phyloP scores from a whole-genome alignment of 2,797 vertebrate genomes.

The Mus spretus region DNA sequence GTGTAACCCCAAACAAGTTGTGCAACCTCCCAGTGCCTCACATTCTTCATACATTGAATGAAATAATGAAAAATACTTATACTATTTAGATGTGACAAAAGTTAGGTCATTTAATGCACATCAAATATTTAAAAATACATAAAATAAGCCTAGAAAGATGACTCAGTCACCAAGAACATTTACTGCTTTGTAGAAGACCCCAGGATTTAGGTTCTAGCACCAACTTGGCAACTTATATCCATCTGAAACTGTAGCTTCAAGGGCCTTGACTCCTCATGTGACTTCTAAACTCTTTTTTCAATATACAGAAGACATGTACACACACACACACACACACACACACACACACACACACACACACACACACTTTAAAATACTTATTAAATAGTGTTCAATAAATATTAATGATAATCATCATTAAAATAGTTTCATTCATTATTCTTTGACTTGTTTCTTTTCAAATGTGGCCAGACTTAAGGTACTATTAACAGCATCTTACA shows the following conservation, averaged over 20 bases:
- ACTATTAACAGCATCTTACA: background rate
- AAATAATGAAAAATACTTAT: background rate
- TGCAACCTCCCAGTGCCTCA: background rate
- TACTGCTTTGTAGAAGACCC: background rate
- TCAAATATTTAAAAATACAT: background rate
- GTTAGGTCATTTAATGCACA: background rate
- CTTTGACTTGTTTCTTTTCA: background rate
- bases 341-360: too few species aligned
- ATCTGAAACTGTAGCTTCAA: background rate
- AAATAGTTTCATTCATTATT: background rate
- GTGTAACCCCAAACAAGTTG: background rate
- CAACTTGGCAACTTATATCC: background rate
- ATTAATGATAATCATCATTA: background rate
- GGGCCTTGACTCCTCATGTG: background rate
- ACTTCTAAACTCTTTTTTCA: background rate
- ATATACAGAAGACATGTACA: background rate
- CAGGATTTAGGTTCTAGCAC: background rate
- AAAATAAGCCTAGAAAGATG: background rate
- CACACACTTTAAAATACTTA: background rate
- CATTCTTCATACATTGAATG: background rate
- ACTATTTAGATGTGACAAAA: background rate
- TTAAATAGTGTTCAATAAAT: background rate
- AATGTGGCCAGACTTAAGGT: background rate
- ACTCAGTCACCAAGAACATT: background rate
- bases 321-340: too few species aligned